phyloP scores from a whole-genome alignment of 2,113 vertebrate species.

The Acinonyx jubatus region DNA sequence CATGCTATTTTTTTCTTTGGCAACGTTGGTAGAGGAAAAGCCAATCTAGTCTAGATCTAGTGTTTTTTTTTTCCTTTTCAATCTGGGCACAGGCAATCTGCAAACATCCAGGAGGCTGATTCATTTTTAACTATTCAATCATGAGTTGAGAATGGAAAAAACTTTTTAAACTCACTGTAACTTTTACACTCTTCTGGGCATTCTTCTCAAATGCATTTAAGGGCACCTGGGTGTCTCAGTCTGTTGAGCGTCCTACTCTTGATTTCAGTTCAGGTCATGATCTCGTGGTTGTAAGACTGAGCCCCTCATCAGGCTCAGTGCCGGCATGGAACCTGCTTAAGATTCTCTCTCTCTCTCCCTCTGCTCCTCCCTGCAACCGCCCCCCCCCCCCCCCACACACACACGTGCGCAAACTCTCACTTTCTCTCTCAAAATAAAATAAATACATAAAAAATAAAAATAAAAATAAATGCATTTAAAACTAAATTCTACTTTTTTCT shows the following conservation, averaged over 20 bases:
- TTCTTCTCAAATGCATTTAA: not conserved
- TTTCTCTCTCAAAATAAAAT: no score
- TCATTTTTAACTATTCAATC: constrained; percentile 29
- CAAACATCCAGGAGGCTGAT: not conserved
- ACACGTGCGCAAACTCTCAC: no score
- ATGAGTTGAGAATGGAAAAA: not conserved
- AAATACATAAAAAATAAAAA: no score
- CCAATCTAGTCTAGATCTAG: not conserved
- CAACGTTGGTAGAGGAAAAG: not conserved
- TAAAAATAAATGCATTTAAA: not conserved
- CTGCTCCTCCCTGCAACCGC: accelerated
- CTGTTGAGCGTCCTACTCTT: no score
- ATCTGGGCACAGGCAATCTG: not conserved
- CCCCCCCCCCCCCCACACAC: no score
- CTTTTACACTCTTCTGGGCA: not conserved
- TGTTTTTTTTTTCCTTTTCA: not conserved
- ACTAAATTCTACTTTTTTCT: not conserved
- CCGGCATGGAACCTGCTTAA: no score
- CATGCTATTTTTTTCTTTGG: constrained; percentile 57
- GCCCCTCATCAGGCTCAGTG: no score
- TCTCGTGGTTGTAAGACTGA: no score
- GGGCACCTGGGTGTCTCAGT: no score
- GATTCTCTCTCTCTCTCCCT: no score
- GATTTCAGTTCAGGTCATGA: no score
- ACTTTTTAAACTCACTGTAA: not conserved